Conservation (phyloP, 2,797 vertebrate species). For the Coendou prehensilis region DNA sequence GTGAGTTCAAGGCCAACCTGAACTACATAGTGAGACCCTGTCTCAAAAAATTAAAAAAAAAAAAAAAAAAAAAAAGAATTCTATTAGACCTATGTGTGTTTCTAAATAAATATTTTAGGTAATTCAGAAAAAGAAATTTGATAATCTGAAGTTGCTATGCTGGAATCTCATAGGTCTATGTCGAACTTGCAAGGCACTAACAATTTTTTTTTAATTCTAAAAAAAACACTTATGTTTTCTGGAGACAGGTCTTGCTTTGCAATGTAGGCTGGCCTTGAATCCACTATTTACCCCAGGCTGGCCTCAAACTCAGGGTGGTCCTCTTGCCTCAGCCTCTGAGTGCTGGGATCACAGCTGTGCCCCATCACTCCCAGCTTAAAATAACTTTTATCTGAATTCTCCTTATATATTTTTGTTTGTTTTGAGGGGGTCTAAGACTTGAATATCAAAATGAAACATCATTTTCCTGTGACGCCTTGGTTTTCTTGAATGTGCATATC, state of each 20-base stretch:
- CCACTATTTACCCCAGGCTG: not conserved
- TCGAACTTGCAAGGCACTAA: conserved; percentile 15
- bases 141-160: conserved; percentile 45
- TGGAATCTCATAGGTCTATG: not conserved
- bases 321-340: not conserved
- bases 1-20: too few relatives aligned
- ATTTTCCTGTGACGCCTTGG: conserved; percentile 24
- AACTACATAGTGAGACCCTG: too few relatives aligned
- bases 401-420: conserved; percentile 43
- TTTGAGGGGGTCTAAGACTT: conserved; percentile 26
- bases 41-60: too few relatives aligned
- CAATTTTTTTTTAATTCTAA: not conserved
- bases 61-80: too few relatives aligned
- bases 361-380: not conserved
- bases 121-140: not conserved
- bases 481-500: conserved; percentile 36
- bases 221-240: not conserved
- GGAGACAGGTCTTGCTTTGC: not conserved
- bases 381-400: not conserved
- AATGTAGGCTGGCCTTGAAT: not conserved
- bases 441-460: conserved; percentile 55
- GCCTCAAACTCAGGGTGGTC: not conserved
- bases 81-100: too few relatives aligned
- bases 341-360: not conserved
- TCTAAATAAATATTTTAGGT: not conserved